Base-by-base conservation (phyloP, 92 coral and sea anemone genomes). In the Bergia puertoricense region DNA sequence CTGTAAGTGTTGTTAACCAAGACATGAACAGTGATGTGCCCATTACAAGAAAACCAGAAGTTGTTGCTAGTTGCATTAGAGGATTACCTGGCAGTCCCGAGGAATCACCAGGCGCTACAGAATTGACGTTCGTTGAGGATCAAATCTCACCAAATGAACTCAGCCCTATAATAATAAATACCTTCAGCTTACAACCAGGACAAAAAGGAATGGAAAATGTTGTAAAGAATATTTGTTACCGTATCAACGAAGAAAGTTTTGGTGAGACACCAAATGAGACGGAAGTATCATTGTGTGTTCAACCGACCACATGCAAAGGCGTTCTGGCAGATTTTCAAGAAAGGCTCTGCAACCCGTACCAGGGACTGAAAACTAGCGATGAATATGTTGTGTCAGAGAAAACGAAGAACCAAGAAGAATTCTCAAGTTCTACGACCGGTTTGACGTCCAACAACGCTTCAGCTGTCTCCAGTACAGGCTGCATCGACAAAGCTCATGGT, bases 141-240 rank as follows among this genome's bases (percentile, higher is more conserved):
- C 37, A 57, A 38, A 59, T 11, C 13, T 22, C 86, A 2, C 20
- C 86, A 66, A 6, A 7, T 14, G 79, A 69, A 36, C 79, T 72
- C 79, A 71, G 77, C 3, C 87, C 87, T 16, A 37, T 84, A 30
- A 84, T 84, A 46, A 43, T 84, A 36, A 71, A 84, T 79, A 71
- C 87, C 2, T 84, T 84, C 45, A 68, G 78, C n/a, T 50, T 84
- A 16, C 67, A 84, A 2, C 67, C 77, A 36, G 67, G 69, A 14
- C 77, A 50, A 71, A 51, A 69, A 8, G 67, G 57, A 36, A 8
- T 54, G 18, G 46, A 84, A 8, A 37, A 7, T 22, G 36, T 69
- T 69, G 78, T 48, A 2, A 43, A 46, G 16, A 41, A 69, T 6
- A n/a, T 45, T 43, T 44, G 74, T 54, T 68, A n/a, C 46, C 77